These are phyloP conservation scores for Salticus scenicus DNA, from an alignment of 2,888 invertebrate genomes.

Conservation along the genomic window DNA sequence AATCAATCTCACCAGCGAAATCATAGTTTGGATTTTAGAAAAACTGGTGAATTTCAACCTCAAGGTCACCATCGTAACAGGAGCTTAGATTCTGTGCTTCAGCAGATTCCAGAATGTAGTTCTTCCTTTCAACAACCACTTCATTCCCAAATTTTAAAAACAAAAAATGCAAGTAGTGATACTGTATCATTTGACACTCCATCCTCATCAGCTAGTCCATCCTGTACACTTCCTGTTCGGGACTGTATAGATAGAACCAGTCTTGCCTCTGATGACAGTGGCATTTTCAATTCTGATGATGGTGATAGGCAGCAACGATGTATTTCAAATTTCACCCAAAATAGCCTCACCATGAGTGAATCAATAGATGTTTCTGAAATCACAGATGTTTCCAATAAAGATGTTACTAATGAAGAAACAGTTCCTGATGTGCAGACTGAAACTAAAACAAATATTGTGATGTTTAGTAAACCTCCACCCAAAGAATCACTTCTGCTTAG, in stretches of 20 bases:
- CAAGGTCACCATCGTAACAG: conserved; percentile 66
- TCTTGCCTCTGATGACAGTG: conserved; percentile 88
- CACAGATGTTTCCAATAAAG: not conserved
- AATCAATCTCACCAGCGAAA: conserved; percentile 60
- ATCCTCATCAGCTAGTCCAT: conserved; percentile 48
- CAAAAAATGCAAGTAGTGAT: conserved; percentile 37
- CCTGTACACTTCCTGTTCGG: conserved; percentile 25
- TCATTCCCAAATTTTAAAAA: conserved; percentile 31
- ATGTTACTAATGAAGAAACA: not conserved
- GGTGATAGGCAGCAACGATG: conserved; percentile 34
- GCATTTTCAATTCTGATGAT: conserved; percentile 77
- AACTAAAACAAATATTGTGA: conserved; percentile 41
- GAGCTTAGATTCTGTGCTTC: conserved; percentile 68
- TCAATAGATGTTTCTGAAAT: not conserved
- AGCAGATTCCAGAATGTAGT: conserved; percentile 57
- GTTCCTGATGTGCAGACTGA: not conserved
- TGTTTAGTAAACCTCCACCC: conserved; percentile 70
- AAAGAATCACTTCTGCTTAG: conserved; percentile 82
- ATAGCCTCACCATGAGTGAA: not conserved
- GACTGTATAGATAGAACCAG: conserved; percentile 78
- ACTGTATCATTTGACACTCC: conserved; percentile 58
- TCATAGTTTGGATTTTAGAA: conserved; percentile 56
- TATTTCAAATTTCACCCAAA: not conserved
- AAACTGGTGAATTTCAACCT: not conserved
- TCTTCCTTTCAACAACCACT: conserved; percentile 38